These are phyloP conservation scores for Calephelis nemesis DNA, from an alignment of 1,140 invertebrate genomes.

Conservation along the genomic window DNA sequence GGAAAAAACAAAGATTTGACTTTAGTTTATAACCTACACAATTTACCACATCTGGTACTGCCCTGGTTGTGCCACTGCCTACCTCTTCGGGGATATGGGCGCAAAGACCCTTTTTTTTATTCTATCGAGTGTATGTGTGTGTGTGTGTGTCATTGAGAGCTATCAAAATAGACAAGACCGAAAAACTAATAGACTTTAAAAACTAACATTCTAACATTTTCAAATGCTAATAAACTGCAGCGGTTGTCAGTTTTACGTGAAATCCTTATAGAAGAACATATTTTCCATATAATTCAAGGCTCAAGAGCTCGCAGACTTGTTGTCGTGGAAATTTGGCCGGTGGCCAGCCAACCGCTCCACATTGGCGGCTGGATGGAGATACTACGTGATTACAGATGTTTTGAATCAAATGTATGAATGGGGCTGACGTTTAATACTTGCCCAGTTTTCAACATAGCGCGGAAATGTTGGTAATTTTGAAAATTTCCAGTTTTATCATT, in stretches of 20 bases:
- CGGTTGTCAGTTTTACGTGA: not conserved
- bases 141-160: too few relatives aligned
- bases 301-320: constrained; percentile 28
- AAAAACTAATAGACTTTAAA: not conserved
- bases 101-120: too few relatives aligned
- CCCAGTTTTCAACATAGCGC: not conserved
- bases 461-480: not conserved
- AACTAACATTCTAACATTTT: not conserved
- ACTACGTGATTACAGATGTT: constrained; percentile 2
- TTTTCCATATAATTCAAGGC: constrained; percentile 27
- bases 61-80: too few relatives aligned
- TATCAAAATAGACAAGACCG: too few relatives aligned
- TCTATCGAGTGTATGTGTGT: too few relatives aligned
- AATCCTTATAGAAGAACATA: constrained; percentile 20
- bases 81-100: too few relatives aligned
- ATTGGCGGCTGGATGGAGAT: not conserved
- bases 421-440: not conserved
- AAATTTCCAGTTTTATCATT: too few relatives aligned
- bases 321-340: constrained; percentile 28
- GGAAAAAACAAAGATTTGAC: too few relatives aligned
- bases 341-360: constrained; percentile 26
- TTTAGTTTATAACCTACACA: too few relatives aligned
- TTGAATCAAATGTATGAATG: constrained; percentile 11
- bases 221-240: not conserved
- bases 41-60: too few relatives aligned